Conservation (phyloP, 2,888 invertebrate species). For the Abrostola triplasia region DNA sequence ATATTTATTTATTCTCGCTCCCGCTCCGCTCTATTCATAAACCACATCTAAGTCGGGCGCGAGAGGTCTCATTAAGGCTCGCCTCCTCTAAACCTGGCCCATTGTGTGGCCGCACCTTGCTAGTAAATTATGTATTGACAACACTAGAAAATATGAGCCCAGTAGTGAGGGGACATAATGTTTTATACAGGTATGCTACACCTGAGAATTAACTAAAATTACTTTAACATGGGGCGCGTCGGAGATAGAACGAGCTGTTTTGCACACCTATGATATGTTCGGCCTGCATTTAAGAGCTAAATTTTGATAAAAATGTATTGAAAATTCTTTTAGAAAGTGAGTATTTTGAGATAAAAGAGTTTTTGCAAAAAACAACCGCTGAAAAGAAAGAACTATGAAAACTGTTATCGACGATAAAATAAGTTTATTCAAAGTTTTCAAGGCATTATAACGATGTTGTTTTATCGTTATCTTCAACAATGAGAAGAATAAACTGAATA, state of each 20-base stretch:
- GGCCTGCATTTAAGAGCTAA: no score
- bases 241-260: no score
- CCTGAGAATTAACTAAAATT: no score
- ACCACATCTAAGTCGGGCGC: conserved; percentile 11
- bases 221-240: no score
- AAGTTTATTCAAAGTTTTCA: no score
- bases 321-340: no score
- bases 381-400: no score
- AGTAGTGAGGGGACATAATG: conserved; percentile 34
- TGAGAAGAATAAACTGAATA: not conserved
- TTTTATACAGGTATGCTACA: not conserved
- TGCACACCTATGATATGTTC: no score
- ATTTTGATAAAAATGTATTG: no score
- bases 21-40: conserved; percentile 12
- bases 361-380: no score
- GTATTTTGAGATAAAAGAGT: no score
- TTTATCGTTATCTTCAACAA: conserved; percentile 9
- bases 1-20: not conserved
- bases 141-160: conserved; percentile 23
- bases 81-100: conserved; percentile 29
- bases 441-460: conserved; percentile 7
- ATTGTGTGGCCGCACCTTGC: conserved; percentile 41
- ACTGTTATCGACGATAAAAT: no score
- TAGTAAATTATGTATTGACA: conserved; percentile 54
- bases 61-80: conserved; percentile 45